Evolutionary conservation across 2,888 invertebrate species (phyloP), one percentile per base, ranked within the genome.

Genomic region (Heliothis peltigera): DNA sequence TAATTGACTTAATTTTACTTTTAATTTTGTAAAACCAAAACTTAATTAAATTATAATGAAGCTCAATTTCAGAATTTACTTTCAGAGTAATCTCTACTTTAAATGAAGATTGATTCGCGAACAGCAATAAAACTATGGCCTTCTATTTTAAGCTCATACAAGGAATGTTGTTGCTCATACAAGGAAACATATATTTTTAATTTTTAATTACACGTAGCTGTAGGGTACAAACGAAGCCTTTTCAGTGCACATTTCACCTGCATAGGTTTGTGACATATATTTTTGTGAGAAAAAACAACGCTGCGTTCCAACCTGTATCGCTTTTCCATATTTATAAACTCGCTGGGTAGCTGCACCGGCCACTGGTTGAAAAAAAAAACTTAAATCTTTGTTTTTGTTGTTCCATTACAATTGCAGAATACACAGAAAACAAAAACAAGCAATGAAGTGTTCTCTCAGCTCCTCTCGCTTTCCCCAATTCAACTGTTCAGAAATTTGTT

Each of bases 401-500:
- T 28, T 8, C 39, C 39, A 39, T 39, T 39, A 4, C 39, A 39
- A 39, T n/a, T n/a, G 39, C 39, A 5, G 39, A n/a, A 32, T 39
- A 39, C 39, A 39, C 39, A 39, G n/a, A 7, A 8, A 39, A 39
- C n/a, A 15, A 39, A 39, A 39, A 39, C n/a, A 39, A 39, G 39
- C 39, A 39, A 39, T n/a, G 39, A 42, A 42, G n/a, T 42, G 17
- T n/a, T 17, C 7, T 42, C 17, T 42, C 17, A 17, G 42, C 17
- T n/a, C 4, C 2, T 55, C 22, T 43, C 15, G 17, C 2, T 39
- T 39, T 39, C n/a, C 12, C 22, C 12, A 39, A 19, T 62, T 32
- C n/a, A 48, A 61, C 6, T 61, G n/a, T 61, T 32, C 22, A 43
- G 18, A 8, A 61, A 62, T 32, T 61, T 32, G 12, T 5, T 5